A percentile compares a stretch with the other conserved stretches of the same genome.
phyloP scores from a whole-genome alignment of 1,140 invertebrate species.

The Neuroterus valhalla region DNA sequence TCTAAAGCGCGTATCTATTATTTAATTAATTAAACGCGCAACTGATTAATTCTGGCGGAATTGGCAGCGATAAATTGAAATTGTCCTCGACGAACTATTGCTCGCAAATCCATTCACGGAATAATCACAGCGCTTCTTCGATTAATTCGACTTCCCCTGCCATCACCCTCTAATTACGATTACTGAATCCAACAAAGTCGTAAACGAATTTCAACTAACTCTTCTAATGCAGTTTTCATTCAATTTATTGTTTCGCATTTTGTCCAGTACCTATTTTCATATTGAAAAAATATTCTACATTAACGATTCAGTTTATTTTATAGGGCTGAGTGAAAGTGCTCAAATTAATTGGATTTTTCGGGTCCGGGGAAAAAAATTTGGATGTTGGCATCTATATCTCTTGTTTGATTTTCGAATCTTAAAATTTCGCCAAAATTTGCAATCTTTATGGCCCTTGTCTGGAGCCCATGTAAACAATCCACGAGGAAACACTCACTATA shows the following conservation, averaged over 20 bases:
- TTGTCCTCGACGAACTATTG: slow-evolving; percentile 23
- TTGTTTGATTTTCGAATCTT: too few relatives aligned
- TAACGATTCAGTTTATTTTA: too few relatives aligned
- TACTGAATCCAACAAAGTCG: slow-evolving; percentile 18
- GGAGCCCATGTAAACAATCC: too few relatives aligned
- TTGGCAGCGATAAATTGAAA: slow-evolving; percentile 23
- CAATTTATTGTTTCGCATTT: not conserved
- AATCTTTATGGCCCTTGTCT: too few relatives aligned
- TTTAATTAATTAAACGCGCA: slow-evolving; percentile 21
- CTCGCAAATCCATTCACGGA: slow-evolving; percentile 19
- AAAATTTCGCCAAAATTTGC: too few relatives aligned
- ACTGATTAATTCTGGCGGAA: slow-evolving; percentile 20
- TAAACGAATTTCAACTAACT: not conserved
- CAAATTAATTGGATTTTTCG: too few relatives aligned
- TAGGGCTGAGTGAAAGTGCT: too few relatives aligned
- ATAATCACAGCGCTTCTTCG: slow-evolving; percentile 27
- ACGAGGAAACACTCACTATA: too few relatives aligned
- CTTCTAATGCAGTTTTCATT: not conserved
- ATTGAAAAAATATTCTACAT: not conserved
- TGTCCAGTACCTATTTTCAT: not conserved
- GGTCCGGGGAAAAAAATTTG: too few relatives aligned
- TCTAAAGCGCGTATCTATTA: slow-evolving; percentile 23
- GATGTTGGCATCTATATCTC: too few relatives aligned
- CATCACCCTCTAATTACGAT: slow-evolving; percentile 22
- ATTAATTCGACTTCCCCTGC: slow-evolving; percentile 9